A percentile compares a stretch with the other conserved stretches of the same genome.
phyloP scores from a whole-genome alignment of 92 coral and sea anemone genomes.

The Porites divaricata region DNA sequence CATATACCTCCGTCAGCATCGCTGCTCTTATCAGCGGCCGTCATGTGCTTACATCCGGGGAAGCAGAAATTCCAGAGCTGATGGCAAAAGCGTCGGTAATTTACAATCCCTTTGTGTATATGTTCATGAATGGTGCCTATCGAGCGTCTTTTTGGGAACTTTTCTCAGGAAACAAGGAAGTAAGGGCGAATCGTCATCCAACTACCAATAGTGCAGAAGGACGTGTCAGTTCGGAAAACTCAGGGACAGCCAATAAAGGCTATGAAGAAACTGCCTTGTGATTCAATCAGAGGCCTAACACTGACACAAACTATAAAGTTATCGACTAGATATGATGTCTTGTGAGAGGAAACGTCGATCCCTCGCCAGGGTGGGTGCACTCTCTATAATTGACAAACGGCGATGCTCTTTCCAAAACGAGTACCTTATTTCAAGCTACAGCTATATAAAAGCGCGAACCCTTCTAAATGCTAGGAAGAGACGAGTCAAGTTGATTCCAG shows the following conservation, averaged over 20 bases:
- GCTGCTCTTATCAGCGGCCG: conserved; percentile 49
- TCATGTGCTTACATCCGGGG: conserved; percentile 47
- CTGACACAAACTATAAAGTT: too few relatives aligned
- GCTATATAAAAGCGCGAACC: too few relatives aligned
- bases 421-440: too few relatives aligned
- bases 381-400: too few relatives aligned
- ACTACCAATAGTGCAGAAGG: background rate
- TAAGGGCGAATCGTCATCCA: background rate
- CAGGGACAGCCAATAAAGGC: background rate
- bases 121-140: conserved; percentile 35
- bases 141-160: conserved; percentile 28
- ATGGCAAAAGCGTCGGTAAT: conserved; percentile 79
- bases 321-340: too few relatives aligned
- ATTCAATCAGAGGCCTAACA: background rate
- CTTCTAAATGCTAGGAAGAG: too few relatives aligned
- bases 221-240: conserved; percentile 6
- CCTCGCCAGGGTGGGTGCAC: too few relatives aligned
- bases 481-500: too few relatives aligned
- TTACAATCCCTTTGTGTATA: conserved; percentile 67
- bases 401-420: too few relatives aligned
- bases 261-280: conserved; percentile 20
- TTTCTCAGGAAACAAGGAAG: background rate
- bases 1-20: conserved; percentile 63
- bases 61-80: conserved; percentile 74
- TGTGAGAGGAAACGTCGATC: too few relatives aligned